These are phyloP conservation scores for Xiphophorus maculatus DNA, from an alignment of 2,113 vertebrate genomes.

Conservation along the genomic window DNA sequence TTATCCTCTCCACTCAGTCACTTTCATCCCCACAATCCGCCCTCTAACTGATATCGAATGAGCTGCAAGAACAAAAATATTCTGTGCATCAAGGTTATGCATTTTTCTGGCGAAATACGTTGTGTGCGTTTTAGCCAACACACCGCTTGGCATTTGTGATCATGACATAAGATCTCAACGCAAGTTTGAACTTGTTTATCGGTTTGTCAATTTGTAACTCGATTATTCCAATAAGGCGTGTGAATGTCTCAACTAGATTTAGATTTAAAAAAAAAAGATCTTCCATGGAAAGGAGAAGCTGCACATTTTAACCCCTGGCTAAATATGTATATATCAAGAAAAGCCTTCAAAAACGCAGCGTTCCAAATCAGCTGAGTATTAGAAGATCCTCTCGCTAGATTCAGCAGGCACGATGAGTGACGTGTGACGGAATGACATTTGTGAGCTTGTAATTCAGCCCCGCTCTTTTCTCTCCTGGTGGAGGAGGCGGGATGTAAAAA, in stretches of 20 bases:
- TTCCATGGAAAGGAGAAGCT: background rate
- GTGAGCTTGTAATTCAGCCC: constrained; percentile 30
- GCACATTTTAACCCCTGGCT: background rate
- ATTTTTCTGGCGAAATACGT: constrained; percentile 65
- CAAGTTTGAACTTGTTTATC: constrained; percentile 24
- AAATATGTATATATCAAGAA: background rate
- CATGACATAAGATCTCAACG: constrained; percentile 56
- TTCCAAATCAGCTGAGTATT: background rate
- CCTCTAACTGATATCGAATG: background rate
- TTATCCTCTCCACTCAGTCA: background rate
- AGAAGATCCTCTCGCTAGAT: constrained; percentile 14
- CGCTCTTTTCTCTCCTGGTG: constrained; percentile 30
- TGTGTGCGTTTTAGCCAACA: constrained; percentile 58
- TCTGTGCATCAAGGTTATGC: constrained; percentile 44
- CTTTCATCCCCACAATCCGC: background rate
- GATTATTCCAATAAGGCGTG: background rate
- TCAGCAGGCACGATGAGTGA: constrained; percentile 32
- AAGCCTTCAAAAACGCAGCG: background rate
- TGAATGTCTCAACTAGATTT: background rate
- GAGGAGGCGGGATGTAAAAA: constrained; percentile 53
- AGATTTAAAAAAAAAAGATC: background rate
- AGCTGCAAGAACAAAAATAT: constrained; percentile 12
- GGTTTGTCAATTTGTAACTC: background rate
- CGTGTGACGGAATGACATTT: constrained; percentile 58
- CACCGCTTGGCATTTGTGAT: constrained; percentile 49